Base-by-base conservation (phyloP, 1,140 invertebrate species). In the Globodera ellingtonae region DNA sequence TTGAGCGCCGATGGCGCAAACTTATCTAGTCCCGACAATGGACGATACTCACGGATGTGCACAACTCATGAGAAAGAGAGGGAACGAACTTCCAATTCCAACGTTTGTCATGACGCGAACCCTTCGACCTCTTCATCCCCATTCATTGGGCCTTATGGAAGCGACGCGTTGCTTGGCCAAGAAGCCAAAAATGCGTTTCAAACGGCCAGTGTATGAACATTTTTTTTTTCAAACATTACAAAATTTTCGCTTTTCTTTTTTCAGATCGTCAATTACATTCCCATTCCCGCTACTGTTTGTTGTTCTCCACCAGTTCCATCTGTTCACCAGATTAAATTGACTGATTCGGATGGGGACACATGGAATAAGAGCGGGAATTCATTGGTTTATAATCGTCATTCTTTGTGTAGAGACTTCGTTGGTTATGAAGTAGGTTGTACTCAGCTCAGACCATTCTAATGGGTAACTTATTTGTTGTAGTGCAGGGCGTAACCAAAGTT, bases 1-100 rank as follows among this genome's bases (percentile, higher is more conserved):
- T 24, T 77, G 75, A 70, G 7, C 50, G 62, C n/a, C 15, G 62
- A 75, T 62, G 62, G 52, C 44, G 46, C 73, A 15, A 44, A 44
- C 6, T 1, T 75, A 10, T 56, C 65, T 15, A 2, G 21, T 62
- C 18, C 35, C 18, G 47, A 3, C 44, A 75, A 47, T 66, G 62
- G 62, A 75, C 62, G 52, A 4, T 44, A 35, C 6, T 77, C 65
- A 24, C 24, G 67, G 67, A 35, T 70, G 67, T 18, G 35, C 67
- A 18, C 46, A 62, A 62, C 56, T 7, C 7, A 44, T 10, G 35
- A 70, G n/a, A 70, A 70, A 18, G 46, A 70, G 67, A 44, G 35
- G 35, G 67, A 35, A 70, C 21, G 46, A 44, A 35, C 24, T 44
- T 24, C 56, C 56, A 10, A 62, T 13, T 15, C 56, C 13, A 62